Evolutionary conservation across 2,797 vertebrate species (phyloP).

Genomic region (Megalops cyprinoides): DNA sequence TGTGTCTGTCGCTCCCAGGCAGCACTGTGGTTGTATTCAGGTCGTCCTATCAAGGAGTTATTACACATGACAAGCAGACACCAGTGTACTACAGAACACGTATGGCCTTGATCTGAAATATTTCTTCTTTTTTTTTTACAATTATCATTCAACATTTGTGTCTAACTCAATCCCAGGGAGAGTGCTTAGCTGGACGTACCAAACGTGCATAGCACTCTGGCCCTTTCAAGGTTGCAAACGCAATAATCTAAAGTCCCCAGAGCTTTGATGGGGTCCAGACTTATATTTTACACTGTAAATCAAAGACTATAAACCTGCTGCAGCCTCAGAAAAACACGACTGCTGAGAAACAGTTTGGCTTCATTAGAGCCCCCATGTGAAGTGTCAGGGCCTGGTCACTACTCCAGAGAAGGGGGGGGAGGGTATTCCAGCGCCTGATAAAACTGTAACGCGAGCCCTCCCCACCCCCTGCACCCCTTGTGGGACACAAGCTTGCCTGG

Average conservation of each 20-base stretch:
- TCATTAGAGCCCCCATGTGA: slow-evolving; percentile 26
- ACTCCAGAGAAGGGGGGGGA: background rate
- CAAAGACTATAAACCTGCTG: background rate
- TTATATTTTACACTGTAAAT: background rate
- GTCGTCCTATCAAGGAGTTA: background rate
- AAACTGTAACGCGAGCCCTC: background rate
- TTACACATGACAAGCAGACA: background rate
- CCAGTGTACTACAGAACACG: no score
- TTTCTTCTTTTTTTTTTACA: no score
- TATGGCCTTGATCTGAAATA: no score
- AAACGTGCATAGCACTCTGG: no score
- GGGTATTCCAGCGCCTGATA: background rate
- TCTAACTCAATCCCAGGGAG: background rate
- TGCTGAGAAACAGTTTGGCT: slow-evolving; percentile 21
- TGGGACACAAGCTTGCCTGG: slow-evolving; percentile 31
- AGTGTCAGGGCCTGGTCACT: background rate
- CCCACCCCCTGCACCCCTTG: slow-evolving; percentile 18
- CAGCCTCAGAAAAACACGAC: background rate
- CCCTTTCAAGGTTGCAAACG: background rate
- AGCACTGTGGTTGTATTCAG: background rate
- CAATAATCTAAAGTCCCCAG: no score
- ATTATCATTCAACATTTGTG: no score
- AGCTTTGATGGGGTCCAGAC: background rate
- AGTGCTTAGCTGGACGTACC: background rate
- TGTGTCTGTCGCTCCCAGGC: background rate